phyloP scores from a whole-genome alignment of 1,140 invertebrate genomes.

The Nomia melanderi region DNA sequence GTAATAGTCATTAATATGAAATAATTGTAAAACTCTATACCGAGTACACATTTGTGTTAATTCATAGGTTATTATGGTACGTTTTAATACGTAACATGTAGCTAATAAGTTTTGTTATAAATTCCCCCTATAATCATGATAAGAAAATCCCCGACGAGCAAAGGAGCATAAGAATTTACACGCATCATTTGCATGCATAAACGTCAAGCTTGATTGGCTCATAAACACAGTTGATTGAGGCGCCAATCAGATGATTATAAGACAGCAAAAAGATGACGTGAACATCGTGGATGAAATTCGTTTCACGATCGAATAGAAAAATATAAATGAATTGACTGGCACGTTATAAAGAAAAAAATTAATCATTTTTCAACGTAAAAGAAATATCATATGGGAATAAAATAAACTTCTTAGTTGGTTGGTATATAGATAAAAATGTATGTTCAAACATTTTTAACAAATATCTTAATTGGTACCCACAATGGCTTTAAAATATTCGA shows the following conservation, averaged over 20 bases:
- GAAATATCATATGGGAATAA: no score
- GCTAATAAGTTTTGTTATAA: not conserved
- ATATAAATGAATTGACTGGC: not conserved
- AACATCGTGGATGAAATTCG: not conserved
- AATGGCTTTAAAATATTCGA: no score
- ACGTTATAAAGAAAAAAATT: not conserved
- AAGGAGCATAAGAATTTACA: constrained; percentile 22
- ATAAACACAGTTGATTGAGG: constrained; percentile 20
- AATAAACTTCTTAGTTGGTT: no score
- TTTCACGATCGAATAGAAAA: not conserved
- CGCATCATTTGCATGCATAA: constrained; percentile 42
- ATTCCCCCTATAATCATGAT: not conserved
- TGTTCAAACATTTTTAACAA: no score
- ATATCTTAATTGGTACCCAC: no score
- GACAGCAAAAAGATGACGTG: constrained; percentile 13
- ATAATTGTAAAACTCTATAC: no score
- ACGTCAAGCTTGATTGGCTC: constrained; percentile 37
- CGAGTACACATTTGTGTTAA: no score
- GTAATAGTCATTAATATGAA: no score
- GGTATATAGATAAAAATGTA: no score
- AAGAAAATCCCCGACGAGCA: not conserved
- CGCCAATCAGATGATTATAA: constrained; percentile 25
- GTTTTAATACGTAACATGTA: no score
- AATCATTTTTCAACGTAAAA: no score
- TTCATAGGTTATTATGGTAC: no score